A percentile compares a stretch with the other conserved stretches of the same genome.
Conservation (phyloP, 2,113 vertebrate species). For the Cyphomyrus discorhynchus region DNA sequence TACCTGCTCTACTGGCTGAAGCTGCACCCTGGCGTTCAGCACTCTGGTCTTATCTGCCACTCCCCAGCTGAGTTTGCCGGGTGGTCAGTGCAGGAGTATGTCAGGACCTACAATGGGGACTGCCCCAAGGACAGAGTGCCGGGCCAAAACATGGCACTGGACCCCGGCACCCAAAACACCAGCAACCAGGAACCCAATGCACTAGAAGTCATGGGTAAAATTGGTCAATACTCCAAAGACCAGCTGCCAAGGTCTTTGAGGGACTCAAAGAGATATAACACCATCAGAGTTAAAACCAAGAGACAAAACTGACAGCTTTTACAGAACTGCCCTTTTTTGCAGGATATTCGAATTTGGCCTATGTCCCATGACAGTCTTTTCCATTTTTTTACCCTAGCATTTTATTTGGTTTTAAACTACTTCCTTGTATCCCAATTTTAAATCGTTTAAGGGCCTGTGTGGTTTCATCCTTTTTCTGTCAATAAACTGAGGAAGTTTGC, state of each 20-base stretch:
- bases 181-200: constrained; percentile 52
- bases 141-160: constrained; percentile 55
- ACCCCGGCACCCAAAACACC: constrained; percentile 15
- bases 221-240: constrained; percentile 57
- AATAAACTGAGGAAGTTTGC: constrained; percentile 1
- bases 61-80: constrained; percentile 79
- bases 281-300: constrained; percentile 51
- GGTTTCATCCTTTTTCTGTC: not conserved
- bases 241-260: constrained; percentile 45
- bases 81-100: constrained; percentile 84
- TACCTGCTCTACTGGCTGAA: constrained; percentile 96
- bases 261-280: constrained; percentile 44
- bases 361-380: constrained; percentile 23
- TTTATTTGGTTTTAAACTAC: constrained; percentile 2
- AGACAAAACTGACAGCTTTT: not conserved
- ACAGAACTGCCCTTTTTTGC: constrained; percentile 9
- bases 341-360: constrained; percentile 20
- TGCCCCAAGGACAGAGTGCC: constrained; percentile 80
- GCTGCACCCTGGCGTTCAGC: constrained; percentile 78
- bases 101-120: constrained; percentile 90
- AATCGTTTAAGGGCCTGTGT: constrained; percentile 1
- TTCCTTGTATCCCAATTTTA: not conserved
- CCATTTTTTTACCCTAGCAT: not conserved
- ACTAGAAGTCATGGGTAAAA: constrained; percentile 65
- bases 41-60: constrained; percentile 78